phyloP scores from a whole-genome alignment of 2,888 invertebrate species.

The Microplitis manilae region DNA sequence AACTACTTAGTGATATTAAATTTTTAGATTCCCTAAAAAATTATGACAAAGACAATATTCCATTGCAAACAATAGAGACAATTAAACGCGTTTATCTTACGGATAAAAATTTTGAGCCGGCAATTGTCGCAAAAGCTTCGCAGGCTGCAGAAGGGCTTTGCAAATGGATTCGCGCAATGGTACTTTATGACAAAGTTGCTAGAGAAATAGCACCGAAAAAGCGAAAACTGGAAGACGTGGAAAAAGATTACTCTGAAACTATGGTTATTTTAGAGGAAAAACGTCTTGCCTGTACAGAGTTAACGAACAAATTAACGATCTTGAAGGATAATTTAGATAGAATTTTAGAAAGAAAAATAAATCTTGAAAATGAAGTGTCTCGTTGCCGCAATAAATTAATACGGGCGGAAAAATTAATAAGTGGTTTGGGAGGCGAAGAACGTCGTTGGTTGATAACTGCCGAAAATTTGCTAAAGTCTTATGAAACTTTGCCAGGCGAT shows the following conservation, averaged over 20 bases:
- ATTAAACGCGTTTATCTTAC: constrained; percentile 65
- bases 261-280: constrained; percentile 90
- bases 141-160: constrained; percentile 95
- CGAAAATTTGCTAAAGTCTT: constrained; percentile 81
- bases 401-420: constrained; percentile 89
- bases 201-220: constrained; percentile 90
- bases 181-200: constrained; percentile 88
- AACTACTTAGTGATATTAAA: constrained; percentile 85
- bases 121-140: constrained; percentile 89
- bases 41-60: constrained; percentile 90
- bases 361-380: constrained; percentile 80
- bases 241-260: constrained; percentile 85
- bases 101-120: constrained; percentile 85
- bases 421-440: constrained; percentile 90
- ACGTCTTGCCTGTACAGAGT: constrained; percentile 81
- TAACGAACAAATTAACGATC: constrained; percentile 84
- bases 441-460: constrained; percentile 88
- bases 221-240: constrained; percentile 84
- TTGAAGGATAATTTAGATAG: constrained; percentile 80
- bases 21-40: constrained; percentile 83
- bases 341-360: constrained; percentile 79
- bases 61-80: constrained; percentile 78
- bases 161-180: constrained; percentile 93
- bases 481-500: constrained; percentile 90
- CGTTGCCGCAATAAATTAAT: constrained; percentile 86